Conservation (phyloP, 2,113 vertebrate species). For the Limanda limanda region DNA sequence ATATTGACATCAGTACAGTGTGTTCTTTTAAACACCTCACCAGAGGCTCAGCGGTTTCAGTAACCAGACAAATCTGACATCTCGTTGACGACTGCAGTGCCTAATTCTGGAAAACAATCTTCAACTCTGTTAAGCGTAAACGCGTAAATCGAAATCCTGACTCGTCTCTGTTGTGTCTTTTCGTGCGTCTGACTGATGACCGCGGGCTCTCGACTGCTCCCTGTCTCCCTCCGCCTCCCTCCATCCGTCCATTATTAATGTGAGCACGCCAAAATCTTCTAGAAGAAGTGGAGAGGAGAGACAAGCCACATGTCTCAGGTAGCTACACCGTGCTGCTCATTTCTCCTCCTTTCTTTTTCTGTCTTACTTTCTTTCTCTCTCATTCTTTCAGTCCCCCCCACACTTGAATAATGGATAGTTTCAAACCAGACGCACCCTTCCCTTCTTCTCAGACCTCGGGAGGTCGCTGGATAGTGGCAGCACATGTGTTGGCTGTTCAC, state of each 20-base stretch:
- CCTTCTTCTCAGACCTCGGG: slow-evolving; percentile 27
- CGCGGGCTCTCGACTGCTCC: slow-evolving; percentile 11
- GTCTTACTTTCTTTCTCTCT: slow-evolving; percentile 16
- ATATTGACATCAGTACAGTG: slow-evolving; percentile 2
- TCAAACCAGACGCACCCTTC: slow-evolving; percentile 53
- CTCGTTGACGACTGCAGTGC: too few species aligned
- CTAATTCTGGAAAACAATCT: too few species aligned
- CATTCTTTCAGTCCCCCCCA: slow-evolving; percentile 2
- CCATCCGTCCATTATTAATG: slow-evolving; percentile 74
- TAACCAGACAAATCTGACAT: too few species aligned
- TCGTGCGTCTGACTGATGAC: slow-evolving; percentile 34
- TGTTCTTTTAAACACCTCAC: slow-evolving; percentile 1
- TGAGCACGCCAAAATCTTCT: slow-evolving; percentile 63
- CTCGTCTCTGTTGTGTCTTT: slow-evolving; percentile 6
- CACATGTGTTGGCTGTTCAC: slow-evolving; percentile 55
- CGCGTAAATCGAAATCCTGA: slow-evolving; percentile 5
- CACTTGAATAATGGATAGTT: slow-evolving; percentile 73
- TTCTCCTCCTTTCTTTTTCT: slow-evolving; percentile 15
- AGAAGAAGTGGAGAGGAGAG: slow-evolving; percentile 26
- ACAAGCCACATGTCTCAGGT: slow-evolving; percentile 53
- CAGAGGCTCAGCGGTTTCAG: not conserved
- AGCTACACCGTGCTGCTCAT: slow-evolving; percentile 42
- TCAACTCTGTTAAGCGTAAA: too few species aligned
- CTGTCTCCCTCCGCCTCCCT: slow-evolving; percentile 28
- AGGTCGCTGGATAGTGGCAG: slow-evolving; percentile 41